These are phyloP conservation scores for Festucalex cinctus DNA, from an alignment of 2,113 vertebrate genomes.

Conservation along the genomic window DNA sequence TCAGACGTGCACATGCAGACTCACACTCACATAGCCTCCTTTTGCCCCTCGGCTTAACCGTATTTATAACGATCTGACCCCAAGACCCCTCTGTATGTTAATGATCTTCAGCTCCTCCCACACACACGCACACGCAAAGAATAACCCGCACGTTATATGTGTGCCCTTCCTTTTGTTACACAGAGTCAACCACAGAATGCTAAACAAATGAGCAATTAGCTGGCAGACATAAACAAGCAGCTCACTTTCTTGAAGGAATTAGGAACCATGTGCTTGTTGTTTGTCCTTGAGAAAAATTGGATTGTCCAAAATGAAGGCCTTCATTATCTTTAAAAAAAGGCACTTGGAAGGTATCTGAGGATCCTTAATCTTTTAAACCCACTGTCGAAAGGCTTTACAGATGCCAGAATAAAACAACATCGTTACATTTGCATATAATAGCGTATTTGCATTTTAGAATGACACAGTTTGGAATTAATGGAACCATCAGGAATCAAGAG, in stretches of 20 bases:
- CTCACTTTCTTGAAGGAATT: slow-evolving; percentile 6
- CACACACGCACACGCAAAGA: slow-evolving; percentile 28
- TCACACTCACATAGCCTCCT: slow-evolving; percentile 26
- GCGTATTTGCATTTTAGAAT: neutral
- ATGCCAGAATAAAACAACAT: neutral
- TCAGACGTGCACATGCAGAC: slow-evolving; percentile 6
- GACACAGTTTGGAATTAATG: neutral
- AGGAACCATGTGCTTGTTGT: slow-evolving; percentile 2
- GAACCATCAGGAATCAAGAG: neutral
- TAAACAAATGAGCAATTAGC: slow-evolving; percentile 11
- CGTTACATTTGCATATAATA: neutral
- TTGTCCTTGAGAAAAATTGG: slow-evolving; percentile 1
- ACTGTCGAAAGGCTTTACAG: neutral
- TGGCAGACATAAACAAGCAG: neutral
- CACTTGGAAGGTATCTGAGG: neutral
- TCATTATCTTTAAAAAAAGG: neutral
- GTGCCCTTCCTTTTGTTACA: slow-evolving; percentile 19
- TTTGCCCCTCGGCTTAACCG: slow-evolving; percentile 53
- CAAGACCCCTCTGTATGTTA: slow-evolving; percentile 52
- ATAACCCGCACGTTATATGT: slow-evolving; percentile 17
- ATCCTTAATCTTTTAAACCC: neutral
- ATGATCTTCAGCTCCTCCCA: slow-evolving; percentile 54
- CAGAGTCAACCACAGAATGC: slow-evolving; percentile 3
- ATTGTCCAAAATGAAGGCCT: neutral
- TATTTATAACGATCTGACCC: slow-evolving; percentile 71